Evolutionary conservation across 2,888 invertebrate genomes (phyloP).

Genomic region (Papilio demoleus): DNA sequence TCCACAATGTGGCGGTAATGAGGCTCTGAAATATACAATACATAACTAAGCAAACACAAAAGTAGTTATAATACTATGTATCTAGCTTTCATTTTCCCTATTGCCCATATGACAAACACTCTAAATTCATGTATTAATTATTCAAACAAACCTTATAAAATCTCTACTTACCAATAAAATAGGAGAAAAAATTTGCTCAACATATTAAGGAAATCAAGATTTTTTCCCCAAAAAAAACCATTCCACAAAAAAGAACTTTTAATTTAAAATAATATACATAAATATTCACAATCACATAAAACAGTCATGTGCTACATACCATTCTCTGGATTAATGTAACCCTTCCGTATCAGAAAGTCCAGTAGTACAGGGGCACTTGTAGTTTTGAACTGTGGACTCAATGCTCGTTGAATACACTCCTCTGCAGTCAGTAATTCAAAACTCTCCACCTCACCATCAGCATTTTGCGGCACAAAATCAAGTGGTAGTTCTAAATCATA

Average conservation of each 20-base stretch:
- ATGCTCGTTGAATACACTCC: constrained; percentile 91
- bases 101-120: too few relatives aligned
- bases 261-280: too few relatives aligned
- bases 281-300: too few relatives aligned
- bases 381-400: constrained; percentile 94
- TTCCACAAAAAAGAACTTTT: too few relatives aligned
- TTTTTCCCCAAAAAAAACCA: too few relatives aligned
- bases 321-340: constrained; percentile 94
- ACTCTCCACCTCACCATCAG: constrained; percentile 96
- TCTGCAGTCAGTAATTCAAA: constrained; percentile 93
- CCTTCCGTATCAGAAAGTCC: constrained; percentile 96
- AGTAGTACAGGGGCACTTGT: constrained; percentile 96
- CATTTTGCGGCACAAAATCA: constrained; percentile 95
- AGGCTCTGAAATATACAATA: constrained; percentile 86
- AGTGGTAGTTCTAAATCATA: constrained; percentile 95
- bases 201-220: background rate
- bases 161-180: too few relatives aligned
- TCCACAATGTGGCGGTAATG: constrained; percentile 93
- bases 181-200: background rate
- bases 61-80: too few relatives aligned
- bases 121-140: too few relatives aligned
- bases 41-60: background rate
- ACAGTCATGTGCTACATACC: constrained; percentile 82
- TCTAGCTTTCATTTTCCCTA: too few relatives aligned
- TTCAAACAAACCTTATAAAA: too few relatives aligned